Evolutionary conservation across 2,797 vertebrate genomes (phyloP).

Genomic region (Poecilia gillii): DNA sequence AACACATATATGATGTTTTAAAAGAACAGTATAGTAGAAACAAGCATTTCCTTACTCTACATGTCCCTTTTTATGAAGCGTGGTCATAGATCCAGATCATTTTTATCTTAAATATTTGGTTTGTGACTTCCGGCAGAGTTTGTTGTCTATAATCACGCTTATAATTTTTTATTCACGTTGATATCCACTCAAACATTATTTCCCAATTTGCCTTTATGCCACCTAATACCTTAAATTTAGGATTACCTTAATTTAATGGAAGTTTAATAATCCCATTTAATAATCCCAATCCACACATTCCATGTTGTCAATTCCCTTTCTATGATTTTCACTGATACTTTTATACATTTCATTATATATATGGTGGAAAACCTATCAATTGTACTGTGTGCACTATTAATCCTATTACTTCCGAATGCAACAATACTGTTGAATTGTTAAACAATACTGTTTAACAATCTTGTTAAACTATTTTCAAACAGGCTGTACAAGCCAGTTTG

Average conservation of each 20-base stretch:
- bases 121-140: background rate
- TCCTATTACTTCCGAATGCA: background rate
- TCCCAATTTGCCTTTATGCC: background rate
- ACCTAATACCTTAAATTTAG: background rate
- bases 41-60: background rate
- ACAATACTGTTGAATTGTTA: background rate
- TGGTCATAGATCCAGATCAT: background rate
- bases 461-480: background rate
- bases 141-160: background rate
- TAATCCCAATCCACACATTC: background rate
- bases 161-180: background rate
- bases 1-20: background rate
- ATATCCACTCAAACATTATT: background rate
- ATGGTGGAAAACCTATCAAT: background rate
- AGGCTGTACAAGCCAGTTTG: constrained; percentile 27
- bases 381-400: background rate
- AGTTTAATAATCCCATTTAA: background rate
- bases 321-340: background rate
- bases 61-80: background rate
- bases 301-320: background rate
- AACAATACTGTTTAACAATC: no score
- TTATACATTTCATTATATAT: no score
- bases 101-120: background rate
- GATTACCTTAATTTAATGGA: background rate
- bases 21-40: background rate